Evolutionary conservation across 2,113 vertebrate genomes (phyloP), one percentile per base, ranked within the genome.

Genomic region (Gobius niger): DNA sequence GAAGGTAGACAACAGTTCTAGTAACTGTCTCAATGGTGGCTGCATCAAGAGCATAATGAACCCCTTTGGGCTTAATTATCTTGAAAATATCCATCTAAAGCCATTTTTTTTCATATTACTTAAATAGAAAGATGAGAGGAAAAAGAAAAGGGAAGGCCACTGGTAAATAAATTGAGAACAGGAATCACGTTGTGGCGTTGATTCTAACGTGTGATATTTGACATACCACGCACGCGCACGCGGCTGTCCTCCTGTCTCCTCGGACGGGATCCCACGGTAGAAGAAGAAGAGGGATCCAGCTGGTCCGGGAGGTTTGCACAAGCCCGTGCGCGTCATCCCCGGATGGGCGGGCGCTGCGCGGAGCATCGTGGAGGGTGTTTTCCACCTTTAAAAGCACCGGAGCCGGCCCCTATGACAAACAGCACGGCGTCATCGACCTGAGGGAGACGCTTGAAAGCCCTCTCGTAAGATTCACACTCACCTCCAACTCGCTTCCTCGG

Each of bases 381-480:
- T 95, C 95, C 96, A 93, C 93, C 92, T 95, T 96, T 96, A 96
- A 95, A 96, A 96, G 93, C 93, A 90, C 91, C 82, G 92, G 83
- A 89, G 91, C 85, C 88, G 80, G 86, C 88, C 87, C 86, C 87
- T 93, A 75, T 88, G 85, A 91, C 82, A 91, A 87, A 87, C 68
- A 81, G 89, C 90, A 85, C 91, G 91, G 95, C 94, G 95, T 96
- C 94, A 96, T 90, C 90, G 87, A 90, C 91, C 89, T 78, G 75
- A 75, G 80, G 80, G 92, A 86, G 90, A 85, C 89, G 91, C 89
- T 87, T 67, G 87, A 60, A 80, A 84, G 82, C 78, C 88, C 88
- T 68, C 64, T 81, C 73, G 67, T 69, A 50, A 69, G 44, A 77
- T 57, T n/a, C 74, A 75, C 79, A 82, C 75, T 80, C 88, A 79